These are phyloP conservation scores for Falco biarmicus DNA, from an alignment of 2,797 vertebrate species.

Conservation along the genomic window DNA sequence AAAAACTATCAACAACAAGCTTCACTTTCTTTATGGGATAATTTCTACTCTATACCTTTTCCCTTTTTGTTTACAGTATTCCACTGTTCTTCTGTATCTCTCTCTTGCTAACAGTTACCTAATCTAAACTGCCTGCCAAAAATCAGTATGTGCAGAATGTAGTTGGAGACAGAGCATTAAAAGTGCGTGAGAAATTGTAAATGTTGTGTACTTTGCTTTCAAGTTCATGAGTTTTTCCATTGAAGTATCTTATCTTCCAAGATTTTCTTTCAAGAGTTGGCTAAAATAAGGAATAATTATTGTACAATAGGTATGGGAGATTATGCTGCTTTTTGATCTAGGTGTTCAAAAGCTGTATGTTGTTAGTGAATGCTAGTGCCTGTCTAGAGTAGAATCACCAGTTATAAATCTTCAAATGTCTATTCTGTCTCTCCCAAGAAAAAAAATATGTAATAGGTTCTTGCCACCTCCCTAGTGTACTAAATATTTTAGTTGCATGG, in stretches of 20 bases:
- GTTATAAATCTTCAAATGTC: background rate
- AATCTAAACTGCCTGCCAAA: background rate
- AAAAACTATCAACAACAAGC: background rate
- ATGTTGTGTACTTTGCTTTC: background rate
- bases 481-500: slow-evolving; percentile 2
- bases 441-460: background rate
- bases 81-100: background rate
- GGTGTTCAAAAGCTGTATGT: background rate
- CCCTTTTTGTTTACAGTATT: background rate
- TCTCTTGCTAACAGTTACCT: background rate
- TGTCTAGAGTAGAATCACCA: background rate
- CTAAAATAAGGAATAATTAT: background rate
- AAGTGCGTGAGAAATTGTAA: background rate
- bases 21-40: background rate
- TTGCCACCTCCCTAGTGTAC: background rate
- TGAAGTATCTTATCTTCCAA: background rate
- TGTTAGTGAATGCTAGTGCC: background rate
- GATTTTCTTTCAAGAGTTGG: background rate
- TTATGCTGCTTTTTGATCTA: background rate
- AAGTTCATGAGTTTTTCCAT: background rate
- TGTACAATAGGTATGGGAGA: background rate
- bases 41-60: background rate
- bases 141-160: background rate
- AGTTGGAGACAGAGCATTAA: background rate
- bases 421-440: background rate